Evolutionary conservation across 1,140 invertebrate genomes (phyloP).

Genomic region (Atta texana): DNA sequence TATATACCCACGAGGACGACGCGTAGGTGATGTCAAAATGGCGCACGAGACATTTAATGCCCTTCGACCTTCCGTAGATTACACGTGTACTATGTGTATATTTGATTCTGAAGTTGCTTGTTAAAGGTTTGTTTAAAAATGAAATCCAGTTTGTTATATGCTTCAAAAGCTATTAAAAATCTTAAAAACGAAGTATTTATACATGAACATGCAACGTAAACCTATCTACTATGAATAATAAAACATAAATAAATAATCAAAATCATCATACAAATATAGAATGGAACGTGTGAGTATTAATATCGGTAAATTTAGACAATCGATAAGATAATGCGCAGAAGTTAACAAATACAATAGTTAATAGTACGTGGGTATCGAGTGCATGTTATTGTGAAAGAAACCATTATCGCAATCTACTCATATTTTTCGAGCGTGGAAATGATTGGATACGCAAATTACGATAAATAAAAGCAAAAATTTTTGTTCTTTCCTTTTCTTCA

Average conservation of each 20-base stretch:
- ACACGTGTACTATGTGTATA: conserved; percentile 27
- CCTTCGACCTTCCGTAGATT: conserved; percentile 44
- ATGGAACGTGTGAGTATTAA: neutral
- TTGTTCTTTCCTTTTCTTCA: neutral
- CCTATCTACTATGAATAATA: neutral
- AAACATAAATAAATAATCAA: neutral
- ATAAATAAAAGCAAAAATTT: conserved; percentile 1
- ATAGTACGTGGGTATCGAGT: neutral
- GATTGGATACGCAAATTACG: conserved; percentile 7
- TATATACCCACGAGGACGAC: conserved; percentile 38
- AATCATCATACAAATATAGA: neutral
- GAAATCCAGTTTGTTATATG: neutral
- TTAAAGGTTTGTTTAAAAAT: conserved; percentile 5
- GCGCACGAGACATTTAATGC: conserved; percentile 37
- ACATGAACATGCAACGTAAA: neutral
- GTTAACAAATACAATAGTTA: conserved; percentile 34
- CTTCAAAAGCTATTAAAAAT: neutral
- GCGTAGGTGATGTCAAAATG: conserved; percentile 50
- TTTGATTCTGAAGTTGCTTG: conserved; percentile 36
- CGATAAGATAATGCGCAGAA: conserved; percentile 12
- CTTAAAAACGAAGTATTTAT: neutral
- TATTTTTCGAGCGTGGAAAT: conserved; percentile 1
- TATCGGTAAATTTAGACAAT: conserved; percentile 10
- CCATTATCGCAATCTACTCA: neutral
- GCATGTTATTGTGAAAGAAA: conserved; percentile 21